Evolutionary conservation across 2,797 vertebrate species (phyloP).

Genomic region (Nothura maculosa): DNA sequence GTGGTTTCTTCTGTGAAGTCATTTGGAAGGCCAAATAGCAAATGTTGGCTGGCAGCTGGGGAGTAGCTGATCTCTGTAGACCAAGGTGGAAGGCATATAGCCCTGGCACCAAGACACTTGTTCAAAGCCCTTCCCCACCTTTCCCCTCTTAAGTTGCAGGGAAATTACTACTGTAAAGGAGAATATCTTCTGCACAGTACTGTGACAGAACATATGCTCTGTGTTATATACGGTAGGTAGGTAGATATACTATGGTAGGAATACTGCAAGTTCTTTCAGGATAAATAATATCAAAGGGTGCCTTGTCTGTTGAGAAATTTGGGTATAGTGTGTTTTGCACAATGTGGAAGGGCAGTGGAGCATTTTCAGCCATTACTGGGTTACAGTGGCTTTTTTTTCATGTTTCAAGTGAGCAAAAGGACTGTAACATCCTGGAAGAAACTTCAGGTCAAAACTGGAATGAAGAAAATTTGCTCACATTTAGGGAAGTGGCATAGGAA

Average conservation of each 20-base stretch:
- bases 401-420: not conserved
- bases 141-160: not conserved
- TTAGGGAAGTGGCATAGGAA: rapidly evolving
- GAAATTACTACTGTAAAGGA: not conserved
- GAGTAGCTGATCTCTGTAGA: not conserved
- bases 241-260: not conserved
- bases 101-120: not conserved
- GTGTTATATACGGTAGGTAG: too few relatives aligned
- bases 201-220: not conserved
- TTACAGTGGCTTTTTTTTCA: not conserved
- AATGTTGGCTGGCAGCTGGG: not conserved
- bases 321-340: rapidly evolving
- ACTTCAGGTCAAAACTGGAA: not conserved
- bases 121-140: rapidly evolving
- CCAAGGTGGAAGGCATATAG: not conserved
- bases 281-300: not conserved
- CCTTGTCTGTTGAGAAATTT: not conserved
- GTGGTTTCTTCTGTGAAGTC: rapidly evolving
- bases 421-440: not conserved
- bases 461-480: not conserved
- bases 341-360: not conserved
- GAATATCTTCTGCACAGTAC: not conserved
- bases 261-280: not conserved
- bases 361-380: not conserved
- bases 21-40: not conserved